A percentile compares a stretch with the other conserved stretches of the same genome.
Conservation (phyloP, 2,888 invertebrate genomes). For the Gymnoscelis rufifasciata region DNA sequence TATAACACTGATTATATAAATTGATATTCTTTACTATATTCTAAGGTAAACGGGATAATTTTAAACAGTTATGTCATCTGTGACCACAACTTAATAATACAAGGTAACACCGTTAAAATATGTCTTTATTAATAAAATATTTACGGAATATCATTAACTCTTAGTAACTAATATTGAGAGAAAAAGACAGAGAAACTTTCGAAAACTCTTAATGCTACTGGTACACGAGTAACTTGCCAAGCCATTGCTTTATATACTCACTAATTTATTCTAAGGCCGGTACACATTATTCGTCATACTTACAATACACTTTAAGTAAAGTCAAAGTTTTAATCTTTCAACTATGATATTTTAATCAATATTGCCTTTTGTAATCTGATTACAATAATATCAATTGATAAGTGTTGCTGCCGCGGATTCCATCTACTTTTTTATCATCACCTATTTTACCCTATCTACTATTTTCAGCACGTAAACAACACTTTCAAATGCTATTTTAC, state of each 20-base stretch:
- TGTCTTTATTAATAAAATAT: constrained; percentile 42
- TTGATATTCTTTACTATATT: too few species aligned
- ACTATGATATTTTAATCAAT: constrained; percentile 54
- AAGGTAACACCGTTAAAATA: constrained; percentile 52
- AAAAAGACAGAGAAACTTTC: constrained; percentile 71
- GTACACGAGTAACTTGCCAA: constrained; percentile 55
- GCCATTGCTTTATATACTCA: constrained; percentile 52
- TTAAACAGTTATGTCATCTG: constrained; percentile 6
- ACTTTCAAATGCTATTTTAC: too few species aligned
- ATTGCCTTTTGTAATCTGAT: constrained; percentile 62
- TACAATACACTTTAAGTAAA: constrained; percentile 72
- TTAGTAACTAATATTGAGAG: constrained; percentile 72
- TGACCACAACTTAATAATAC: constrained; percentile 32
- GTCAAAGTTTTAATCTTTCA: constrained; percentile 61
- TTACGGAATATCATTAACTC: constrained; percentile 38
- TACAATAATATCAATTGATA: constrained; percentile 44
- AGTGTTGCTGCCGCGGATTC: constrained; percentile 17
- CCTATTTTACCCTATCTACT: too few species aligned
- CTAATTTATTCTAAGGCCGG: constrained; percentile 75
- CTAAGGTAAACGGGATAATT: too few species aligned
- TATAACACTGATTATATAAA: too few species aligned
- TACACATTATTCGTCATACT: constrained; percentile 62
- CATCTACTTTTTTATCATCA: background rate
- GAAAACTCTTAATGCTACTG: constrained; percentile 66
- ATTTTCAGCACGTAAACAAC: too few species aligned